Conservation (phyloP, 2,113 vertebrate genomes). For the Phasianus colchicus region DNA sequence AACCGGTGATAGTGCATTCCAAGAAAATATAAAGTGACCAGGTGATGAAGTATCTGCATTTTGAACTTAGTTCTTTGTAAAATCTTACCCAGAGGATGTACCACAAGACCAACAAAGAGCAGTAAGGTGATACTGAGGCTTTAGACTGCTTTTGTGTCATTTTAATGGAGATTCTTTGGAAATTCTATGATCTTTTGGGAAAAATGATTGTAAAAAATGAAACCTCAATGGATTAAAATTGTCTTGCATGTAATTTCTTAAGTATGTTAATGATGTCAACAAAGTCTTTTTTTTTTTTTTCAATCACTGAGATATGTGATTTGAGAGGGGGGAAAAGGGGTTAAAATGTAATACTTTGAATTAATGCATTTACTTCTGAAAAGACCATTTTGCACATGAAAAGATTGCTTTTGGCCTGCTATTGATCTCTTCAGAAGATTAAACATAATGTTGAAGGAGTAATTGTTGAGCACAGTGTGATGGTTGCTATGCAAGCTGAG, state of each 20-base stretch:
- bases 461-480: rapidly evolving
- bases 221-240: background rate
- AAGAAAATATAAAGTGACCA: background rate
- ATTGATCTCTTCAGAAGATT: background rate
- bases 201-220: background rate
- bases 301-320: background rate
- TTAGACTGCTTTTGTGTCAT: background rate
- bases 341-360: background rate
- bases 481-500: rapidly evolving
- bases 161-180: background rate
- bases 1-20: background rate
- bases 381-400: background rate
- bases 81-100: background rate
- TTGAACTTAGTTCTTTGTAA: background rate
- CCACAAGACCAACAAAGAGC: background rate
- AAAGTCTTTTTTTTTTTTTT: background rate
- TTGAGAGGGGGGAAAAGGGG: conserved; percentile 7
- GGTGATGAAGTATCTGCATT: background rate
- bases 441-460: background rate
- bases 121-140: background rate
- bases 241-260: background rate
- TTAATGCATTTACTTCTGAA: background rate
- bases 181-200: background rate
- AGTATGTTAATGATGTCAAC: background rate
- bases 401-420: background rate